phyloP scores from a whole-genome alignment of 2,113 vertebrate species.

The Chiloscyllium plagiosum region DNA sequence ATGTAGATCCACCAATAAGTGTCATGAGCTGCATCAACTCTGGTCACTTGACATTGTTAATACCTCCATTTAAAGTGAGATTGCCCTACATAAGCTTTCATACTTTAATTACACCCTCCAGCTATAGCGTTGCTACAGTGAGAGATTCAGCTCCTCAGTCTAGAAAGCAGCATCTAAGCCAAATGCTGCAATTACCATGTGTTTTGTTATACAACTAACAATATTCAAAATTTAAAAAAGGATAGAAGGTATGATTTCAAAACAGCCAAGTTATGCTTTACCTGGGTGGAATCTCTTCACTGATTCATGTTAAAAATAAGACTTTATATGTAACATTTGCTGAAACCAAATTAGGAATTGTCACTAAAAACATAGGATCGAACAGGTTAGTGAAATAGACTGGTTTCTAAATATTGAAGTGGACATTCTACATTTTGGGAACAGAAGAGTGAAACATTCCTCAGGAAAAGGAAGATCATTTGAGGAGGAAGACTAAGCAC shows the following conservation, averaged over 20 bases:
- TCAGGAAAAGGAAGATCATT: not conserved
- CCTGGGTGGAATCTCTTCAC: not conserved
- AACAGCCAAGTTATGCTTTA: not conserved
- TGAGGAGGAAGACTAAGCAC: not conserved
- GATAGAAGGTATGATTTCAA: not conserved
- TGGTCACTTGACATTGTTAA: not conserved
- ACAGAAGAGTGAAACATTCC: not conserved
- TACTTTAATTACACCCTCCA: not conserved
- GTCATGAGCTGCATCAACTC: not conserved
- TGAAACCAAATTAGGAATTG: not conserved
- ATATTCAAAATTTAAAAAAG: not conserved
- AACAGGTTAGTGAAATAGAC: not conserved
- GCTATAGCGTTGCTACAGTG: not conserved
- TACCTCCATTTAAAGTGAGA: not conserved
- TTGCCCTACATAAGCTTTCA: not conserved
- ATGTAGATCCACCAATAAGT: not conserved
- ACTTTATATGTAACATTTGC: not conserved
- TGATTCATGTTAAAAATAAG: not conserved
- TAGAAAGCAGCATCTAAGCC: too few relatives aligned
- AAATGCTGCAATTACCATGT: not conserved
- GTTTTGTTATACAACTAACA: not conserved
- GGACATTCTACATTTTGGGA: not conserved
- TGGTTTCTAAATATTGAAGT: not conserved
- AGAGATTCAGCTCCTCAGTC: not conserved
- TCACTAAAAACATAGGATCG: not conserved